Conservation (phyloP, 2,113 vertebrate species). For the Apodemus speciosus region DNA sequence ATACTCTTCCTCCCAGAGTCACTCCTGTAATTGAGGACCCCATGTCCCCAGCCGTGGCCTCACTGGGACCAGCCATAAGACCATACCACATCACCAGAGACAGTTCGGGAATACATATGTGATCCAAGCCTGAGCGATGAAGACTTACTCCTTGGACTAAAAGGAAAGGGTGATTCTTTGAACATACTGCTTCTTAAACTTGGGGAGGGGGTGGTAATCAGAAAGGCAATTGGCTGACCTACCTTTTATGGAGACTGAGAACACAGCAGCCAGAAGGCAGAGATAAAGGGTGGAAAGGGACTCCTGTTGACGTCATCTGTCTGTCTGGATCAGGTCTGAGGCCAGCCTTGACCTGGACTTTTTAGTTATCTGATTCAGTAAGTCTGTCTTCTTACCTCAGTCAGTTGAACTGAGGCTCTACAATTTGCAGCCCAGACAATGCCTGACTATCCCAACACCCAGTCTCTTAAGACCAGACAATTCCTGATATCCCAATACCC, state of each 20-base stretch:
- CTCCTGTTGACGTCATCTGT: not conserved
- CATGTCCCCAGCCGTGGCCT: not conserved
- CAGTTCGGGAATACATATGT: not conserved
- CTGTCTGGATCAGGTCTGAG: not conserved
- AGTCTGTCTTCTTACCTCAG: constrained; percentile 36
- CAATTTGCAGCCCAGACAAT: constrained; percentile 3
- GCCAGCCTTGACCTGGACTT: not conserved
- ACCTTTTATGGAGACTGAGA: not conserved
- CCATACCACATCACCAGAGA: not conserved
- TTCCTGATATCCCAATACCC: not conserved
- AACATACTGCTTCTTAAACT: not conserved
- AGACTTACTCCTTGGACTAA: constrained; percentile 17
- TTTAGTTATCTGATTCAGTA: constrained; percentile 9
- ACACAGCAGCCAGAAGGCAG: not conserved
- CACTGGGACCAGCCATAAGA: not conserved
- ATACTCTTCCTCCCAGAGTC: not conserved
- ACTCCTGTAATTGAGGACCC: not conserved
- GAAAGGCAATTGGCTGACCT: not conserved
- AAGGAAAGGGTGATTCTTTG: not conserved
- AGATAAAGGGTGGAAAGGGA: constrained; percentile 8
- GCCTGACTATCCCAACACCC: not conserved
- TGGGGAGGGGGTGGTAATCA: not conserved
- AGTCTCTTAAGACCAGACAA: not conserved
- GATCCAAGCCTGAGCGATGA: not conserved
- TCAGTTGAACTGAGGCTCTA: not conserved